Evolutionary conservation across 2,888 invertebrate species (phyloP), one percentile per base, ranked within the genome.

Genomic region (Mimas tiliae): DNA sequence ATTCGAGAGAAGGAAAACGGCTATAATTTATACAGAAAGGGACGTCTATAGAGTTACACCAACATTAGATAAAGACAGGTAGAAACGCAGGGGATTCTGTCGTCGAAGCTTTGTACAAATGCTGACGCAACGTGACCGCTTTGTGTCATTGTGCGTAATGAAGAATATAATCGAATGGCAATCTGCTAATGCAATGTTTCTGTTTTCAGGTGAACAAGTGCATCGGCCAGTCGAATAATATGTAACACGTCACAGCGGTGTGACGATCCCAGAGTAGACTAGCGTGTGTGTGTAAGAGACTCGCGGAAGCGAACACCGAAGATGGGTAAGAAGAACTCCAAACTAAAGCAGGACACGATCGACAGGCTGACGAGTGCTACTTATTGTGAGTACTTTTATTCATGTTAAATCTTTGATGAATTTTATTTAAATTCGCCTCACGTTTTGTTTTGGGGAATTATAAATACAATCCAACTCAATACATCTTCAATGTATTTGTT

Each of bases 251-350:
- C 81, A 78, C 83, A 73, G 67, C 63, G 50, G 51, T 66, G 84
- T 82, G 84, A 81, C 82, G 68, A 71, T 58, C 63, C 70, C 55
- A 75, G 70, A 79, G 80, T 72, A 68, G 69, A 78, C 72, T 72
- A 74, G 81, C 78, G 78, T 72, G 74, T 76, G 79, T 81, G 75
- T 65, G 68, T 70, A 69, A 68, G 67, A 69, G 72, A 70, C 69
- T 68, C 67, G 68, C 65, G 74, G 62, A 68, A 65, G 68, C 73
- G 62, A 69, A 52, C 68, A 80, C 77, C 77, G 76, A 95, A 94
- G 81, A 98, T 98, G 98, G 98, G 98, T 84, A 98, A 98, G 95
- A 98, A 98, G 94, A 98, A 98, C 87, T 98, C 98, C 68, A 98
- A 98, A 94, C 96, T 98, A 91, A 98, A 98, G 95, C 97, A 97